These are phyloP conservation scores for Hyposmocoma kahamanoa DNA, from an alignment of 1,140 invertebrate genomes.

Conservation along the genomic window DNA sequence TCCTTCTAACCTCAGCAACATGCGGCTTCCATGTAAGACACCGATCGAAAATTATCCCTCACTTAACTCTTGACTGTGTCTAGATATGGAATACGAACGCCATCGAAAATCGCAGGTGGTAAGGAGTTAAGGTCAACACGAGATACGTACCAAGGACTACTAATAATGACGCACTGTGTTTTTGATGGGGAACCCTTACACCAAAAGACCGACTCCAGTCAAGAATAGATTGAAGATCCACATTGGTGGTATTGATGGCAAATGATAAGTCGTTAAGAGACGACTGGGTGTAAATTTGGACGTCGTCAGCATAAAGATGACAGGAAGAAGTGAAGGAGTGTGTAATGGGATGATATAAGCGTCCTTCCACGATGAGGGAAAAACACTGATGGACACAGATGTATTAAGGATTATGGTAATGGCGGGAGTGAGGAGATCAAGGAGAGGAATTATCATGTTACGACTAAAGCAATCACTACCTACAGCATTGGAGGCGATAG, in stretches of 20 bases:
- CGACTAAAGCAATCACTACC: too few species aligned
- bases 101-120: background rate
- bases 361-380: too few species aligned
- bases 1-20: background rate
- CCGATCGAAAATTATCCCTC: background rate
- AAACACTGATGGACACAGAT: too few species aligned
- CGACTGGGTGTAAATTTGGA: slow-evolving; percentile 1
- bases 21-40: background rate
- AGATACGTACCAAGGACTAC: background rate
- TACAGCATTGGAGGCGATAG: too few species aligned
- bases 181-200: background rate
- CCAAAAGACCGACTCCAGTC: background rate
- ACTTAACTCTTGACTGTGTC: background rate
- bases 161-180: background rate
- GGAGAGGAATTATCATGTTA: too few species aligned
- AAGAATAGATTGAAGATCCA: background rate
- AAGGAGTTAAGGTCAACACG: background rate
- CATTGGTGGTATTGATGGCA: background rate
- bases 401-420: too few species aligned
- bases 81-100: background rate
- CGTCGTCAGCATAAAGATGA: slow-evolving; percentile 3
- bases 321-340: background rate
- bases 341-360: too few species aligned
- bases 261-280: background rate
- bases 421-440: too few species aligned